Evolutionary conservation across 2,888 invertebrate species (phyloP).

Genomic region (Gandaritis pyraliata): DNA sequence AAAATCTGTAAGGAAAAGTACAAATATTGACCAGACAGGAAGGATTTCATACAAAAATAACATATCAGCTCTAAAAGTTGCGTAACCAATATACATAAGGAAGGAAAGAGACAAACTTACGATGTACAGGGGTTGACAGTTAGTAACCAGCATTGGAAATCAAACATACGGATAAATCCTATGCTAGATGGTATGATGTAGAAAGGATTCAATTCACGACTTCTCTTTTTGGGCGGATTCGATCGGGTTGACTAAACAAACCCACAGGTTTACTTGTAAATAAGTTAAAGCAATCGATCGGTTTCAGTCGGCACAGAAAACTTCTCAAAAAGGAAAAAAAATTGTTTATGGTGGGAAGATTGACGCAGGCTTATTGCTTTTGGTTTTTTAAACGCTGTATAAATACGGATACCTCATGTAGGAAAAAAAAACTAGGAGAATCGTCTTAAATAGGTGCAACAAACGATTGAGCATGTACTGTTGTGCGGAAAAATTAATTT

Average conservation of each 20-base stretch:
- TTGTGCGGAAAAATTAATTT: too few relatives aligned
- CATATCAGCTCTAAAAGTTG: too few relatives aligned
- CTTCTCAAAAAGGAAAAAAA: constrained; percentile 38
- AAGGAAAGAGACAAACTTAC: too few relatives aligned
- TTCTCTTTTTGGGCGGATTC: constrained; percentile 76
- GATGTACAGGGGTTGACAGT: too few relatives aligned
- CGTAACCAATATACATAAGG: too few relatives aligned
- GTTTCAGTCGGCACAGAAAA: constrained; percentile 51
- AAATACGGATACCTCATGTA: background rate
- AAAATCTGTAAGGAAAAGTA: too few relatives aligned
- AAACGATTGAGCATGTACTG: too few relatives aligned
- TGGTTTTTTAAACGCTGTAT: background rate
- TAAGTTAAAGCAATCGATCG: constrained; percentile 66
- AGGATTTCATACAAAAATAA: too few relatives aligned
- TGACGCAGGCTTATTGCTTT: background rate
- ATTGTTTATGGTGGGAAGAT: constrained; percentile 33
- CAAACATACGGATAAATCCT: constrained; percentile 5
- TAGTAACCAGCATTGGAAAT: constrained; percentile 46
- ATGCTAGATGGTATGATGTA: constrained; percentile 22
- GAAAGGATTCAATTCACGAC: constrained; percentile 73
- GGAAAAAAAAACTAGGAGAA: too few relatives aligned
- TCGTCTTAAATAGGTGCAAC: too few relatives aligned
- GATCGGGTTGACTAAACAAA: constrained; percentile 78
- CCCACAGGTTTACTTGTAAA: constrained; percentile 60
- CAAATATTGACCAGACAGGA: too few relatives aligned